phyloP scores from a whole-genome alignment of 2,113 vertebrate species.

The Egretta garzetta region DNA sequence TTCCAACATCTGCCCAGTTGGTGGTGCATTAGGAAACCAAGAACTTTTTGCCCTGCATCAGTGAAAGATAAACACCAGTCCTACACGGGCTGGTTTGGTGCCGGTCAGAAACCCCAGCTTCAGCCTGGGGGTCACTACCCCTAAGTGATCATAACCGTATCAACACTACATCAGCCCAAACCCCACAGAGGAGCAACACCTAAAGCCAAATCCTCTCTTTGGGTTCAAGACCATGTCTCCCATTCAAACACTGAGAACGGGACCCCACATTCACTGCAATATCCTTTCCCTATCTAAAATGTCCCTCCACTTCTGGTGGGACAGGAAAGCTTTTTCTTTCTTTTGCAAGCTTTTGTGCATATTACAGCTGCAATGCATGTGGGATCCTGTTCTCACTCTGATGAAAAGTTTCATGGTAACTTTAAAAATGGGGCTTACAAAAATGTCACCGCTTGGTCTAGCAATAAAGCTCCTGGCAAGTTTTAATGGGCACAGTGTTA shows the following conservation, averaged over 20 bases:
- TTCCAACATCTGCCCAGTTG: neutral
- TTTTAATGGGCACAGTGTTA: neutral
- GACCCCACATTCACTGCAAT: neutral
- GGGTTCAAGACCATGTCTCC: neutral
- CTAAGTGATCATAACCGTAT: neutral
- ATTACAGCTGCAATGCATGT: neutral
- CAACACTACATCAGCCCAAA: neutral
- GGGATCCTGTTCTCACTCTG: rapidly evolving
- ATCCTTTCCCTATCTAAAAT: neutral
- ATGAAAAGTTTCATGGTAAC: neutral
- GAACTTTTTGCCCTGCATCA: neutral
- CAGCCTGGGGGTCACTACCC: neutral
- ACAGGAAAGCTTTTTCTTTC: neutral
- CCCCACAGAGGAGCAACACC: neutral
- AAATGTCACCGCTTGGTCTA: neutral
- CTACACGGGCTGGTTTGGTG: neutral
- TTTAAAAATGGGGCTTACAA: neutral
- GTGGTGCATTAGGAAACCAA: neutral
- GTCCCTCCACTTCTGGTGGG: neutral
- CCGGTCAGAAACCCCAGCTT: neutral
- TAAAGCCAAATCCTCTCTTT: neutral
- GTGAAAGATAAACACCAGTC: neutral
- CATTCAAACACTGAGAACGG: neutral
- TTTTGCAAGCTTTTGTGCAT: neutral
- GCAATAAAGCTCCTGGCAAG: neutral